Conservation (phyloP, 2,113 vertebrate species). For the Cygnus atratus region DNA sequence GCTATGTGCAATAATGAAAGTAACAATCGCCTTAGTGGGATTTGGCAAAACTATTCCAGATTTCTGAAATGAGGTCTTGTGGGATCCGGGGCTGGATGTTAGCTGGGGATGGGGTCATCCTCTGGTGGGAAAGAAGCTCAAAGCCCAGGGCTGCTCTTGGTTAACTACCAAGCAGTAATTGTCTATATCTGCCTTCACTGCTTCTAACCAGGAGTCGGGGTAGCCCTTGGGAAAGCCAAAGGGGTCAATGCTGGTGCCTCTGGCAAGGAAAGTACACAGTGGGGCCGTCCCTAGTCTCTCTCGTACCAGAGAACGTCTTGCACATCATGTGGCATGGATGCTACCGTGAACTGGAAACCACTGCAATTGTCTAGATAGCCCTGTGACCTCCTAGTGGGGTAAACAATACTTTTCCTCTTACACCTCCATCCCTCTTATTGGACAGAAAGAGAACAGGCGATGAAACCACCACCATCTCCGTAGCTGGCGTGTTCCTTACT, state of each 20-base stretch:
- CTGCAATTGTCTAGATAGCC: background rate
- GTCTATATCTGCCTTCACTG: background rate
- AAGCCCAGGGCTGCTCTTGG: background rate
- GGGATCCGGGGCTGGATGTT: background rate
- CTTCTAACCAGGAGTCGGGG: background rate
- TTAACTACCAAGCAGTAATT: background rate
- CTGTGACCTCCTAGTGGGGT: background rate
- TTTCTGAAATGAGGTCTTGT: background rate
- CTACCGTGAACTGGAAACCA: background rate
- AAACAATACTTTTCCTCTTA: background rate
- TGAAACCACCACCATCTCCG: background rate
- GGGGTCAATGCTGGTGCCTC: background rate
- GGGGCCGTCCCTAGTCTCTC: background rate
- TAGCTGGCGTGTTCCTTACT: background rate
- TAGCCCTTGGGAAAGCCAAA: background rate
- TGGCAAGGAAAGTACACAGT: background rate
- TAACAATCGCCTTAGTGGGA: background rate
- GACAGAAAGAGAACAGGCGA: background rate
- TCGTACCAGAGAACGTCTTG: background rate
- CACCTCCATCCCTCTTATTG: background rate
- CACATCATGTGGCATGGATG: background rate
- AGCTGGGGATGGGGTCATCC: background rate
- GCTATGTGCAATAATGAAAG: background rate
- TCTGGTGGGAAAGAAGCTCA: background rate
- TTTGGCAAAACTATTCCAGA: background rate